Evolutionary conservation across 2,888 invertebrate genomes (phyloP).

Genomic region (Barypeithes pellucidus): DNA sequence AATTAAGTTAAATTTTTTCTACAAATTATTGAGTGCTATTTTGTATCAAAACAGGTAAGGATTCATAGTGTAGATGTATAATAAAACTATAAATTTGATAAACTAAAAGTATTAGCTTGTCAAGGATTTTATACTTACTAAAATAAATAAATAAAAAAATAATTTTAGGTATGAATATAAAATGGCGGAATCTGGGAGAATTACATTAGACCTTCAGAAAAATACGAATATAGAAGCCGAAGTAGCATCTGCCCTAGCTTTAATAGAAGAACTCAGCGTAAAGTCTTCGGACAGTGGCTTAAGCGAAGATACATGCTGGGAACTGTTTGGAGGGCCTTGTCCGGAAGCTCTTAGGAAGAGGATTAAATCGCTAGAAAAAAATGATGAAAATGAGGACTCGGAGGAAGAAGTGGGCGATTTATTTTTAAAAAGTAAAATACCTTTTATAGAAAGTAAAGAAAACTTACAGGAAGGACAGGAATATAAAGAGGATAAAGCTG

Average conservation of each 20-base stretch:
- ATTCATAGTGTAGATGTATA: no score
- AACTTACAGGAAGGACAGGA: background rate
- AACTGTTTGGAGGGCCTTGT: slow-evolving; percentile 50
- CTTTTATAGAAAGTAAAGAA: background rate
- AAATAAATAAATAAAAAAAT: no score
- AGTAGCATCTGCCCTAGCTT: slow-evolving; percentile 31
- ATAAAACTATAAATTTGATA: no score
- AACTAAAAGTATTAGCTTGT: no score
- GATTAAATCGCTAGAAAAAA: slow-evolving; percentile 6
- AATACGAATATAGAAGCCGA: slow-evolving; percentile 27
- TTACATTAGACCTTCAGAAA: background rate
- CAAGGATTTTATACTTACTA: no score
- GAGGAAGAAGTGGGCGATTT: background rate
- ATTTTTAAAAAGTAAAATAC: background rate
- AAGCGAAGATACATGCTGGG: slow-evolving; percentile 51
- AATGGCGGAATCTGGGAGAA: background rate
- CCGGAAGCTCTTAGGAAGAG: slow-evolving; percentile 39
- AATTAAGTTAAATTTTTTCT: background rate
- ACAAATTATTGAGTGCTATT: background rate
- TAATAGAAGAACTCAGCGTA: slow-evolving; percentile 39
- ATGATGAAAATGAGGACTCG: background rate
- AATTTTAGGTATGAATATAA: background rate
- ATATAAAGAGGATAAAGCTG: background rate
- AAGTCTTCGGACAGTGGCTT: slow-evolving; percentile 52
- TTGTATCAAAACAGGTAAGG: background rate